These are phyloP conservation scores for Mustela lutreola DNA, from an alignment of 2,113 vertebrate genomes.

Conservation along the genomic window DNA sequence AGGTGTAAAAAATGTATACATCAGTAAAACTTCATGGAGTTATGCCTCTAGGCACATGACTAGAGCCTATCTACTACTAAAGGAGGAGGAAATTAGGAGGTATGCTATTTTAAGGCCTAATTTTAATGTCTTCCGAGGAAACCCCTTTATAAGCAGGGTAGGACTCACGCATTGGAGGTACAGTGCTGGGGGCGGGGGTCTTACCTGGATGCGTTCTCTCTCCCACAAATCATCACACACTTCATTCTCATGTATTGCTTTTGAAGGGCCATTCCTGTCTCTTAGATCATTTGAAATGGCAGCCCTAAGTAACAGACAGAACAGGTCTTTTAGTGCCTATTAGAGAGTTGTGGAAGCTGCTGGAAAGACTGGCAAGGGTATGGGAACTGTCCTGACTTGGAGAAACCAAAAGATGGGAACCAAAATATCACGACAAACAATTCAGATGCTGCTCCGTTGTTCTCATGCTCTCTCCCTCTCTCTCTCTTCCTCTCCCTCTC, in stretches of 20 bases:
- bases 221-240: neutral
- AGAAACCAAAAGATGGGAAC: neutral
- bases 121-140: constrained; percentile 11
- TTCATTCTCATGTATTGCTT: neutral
- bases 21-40: neutral
- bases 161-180: too few species aligned
- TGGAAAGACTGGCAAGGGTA: neutral
- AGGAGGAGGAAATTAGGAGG: neutral
- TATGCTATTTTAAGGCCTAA: neutral
- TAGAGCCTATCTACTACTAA: neutral
- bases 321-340: neutral
- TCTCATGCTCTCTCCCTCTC: neutral
- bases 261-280: neutral
- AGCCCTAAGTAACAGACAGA: neutral
- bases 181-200: neutral
- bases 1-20: neutral
- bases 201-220: neutral
- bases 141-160: neutral
- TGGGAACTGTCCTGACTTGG: neutral
- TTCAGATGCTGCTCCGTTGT: neutral
- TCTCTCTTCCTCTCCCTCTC: too few species aligned
- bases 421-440: neutral
- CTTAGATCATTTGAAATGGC: neutral
- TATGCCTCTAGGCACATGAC: neutral
- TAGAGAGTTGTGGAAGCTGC: neutral